A percentile compares a stretch with the other conserved stretches of the same genome.
Conservation (phyloP, 2,113 vertebrate species). For the Trachemys scripta region DNA sequence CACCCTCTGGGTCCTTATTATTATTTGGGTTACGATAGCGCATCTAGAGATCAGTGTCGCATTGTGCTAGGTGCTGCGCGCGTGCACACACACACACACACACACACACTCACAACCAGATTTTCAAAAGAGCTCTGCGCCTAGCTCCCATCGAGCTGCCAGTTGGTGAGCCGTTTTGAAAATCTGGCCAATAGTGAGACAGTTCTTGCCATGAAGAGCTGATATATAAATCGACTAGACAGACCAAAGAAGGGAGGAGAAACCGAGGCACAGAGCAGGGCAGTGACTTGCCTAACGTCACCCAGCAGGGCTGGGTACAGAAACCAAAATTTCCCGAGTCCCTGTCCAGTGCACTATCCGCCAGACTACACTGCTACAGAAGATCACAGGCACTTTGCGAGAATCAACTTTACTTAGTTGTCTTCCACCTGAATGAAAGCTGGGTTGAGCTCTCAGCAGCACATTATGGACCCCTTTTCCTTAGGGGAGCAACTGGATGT, state of each 20-base stretch:
- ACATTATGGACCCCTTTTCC: background rate
- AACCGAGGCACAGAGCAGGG: background rate
- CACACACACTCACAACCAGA: background rate
- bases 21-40: background rate
- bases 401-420: background rate
- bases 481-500: background rate
- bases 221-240: background rate
- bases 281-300: background rate
- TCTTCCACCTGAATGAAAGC: background rate
- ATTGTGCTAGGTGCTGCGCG: background rate
- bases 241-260: background rate
- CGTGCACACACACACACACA: no score
- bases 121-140: background rate
- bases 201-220: background rate
- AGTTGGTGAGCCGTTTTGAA: background rate
- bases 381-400: background rate
- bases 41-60: background rate
- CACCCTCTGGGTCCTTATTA: background rate
- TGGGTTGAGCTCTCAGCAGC: background rate
- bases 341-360: background rate
- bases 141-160: background rate
- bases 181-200: background rate
- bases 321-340: background rate
- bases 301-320: background rate
- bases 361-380: background rate